Percentiles rank a stretch among this genome's conserved stretches.
Conservation (phyloP, 2,113 vertebrate genomes). For the Psephotus haematonotus region DNA sequence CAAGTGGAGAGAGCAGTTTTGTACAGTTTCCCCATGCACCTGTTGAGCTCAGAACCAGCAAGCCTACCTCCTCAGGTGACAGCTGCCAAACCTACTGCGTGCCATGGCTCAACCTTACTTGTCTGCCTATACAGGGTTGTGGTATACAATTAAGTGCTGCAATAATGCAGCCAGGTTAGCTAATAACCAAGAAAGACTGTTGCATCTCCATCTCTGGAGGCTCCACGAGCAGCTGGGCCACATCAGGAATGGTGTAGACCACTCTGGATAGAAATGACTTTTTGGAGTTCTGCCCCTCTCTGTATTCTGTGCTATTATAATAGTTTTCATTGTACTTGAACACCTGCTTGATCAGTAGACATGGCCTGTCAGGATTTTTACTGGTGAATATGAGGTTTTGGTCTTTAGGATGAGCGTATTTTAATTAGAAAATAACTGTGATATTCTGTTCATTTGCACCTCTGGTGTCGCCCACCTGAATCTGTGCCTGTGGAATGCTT, state of each 20-base stretch:
- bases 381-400: background rate
- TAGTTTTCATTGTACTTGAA: background rate
- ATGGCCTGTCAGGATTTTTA: background rate
- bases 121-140: rapidly evolving
- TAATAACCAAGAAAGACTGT: background rate
- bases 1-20: background rate
- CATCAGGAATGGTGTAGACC: background rate
- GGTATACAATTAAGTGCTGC: background rate
- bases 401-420: background rate
- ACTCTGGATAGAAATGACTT: background rate
- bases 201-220: background rate
- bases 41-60: background rate
- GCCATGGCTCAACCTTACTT: background rate
- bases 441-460: background rate
- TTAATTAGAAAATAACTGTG: background rate
- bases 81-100: background rate
- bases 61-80: background rate
- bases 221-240: background rate
- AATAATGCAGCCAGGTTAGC: background rate
- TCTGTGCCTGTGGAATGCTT: background rate
- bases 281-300: background rate
- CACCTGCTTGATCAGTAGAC: background rate
- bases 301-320: background rate
- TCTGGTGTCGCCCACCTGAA: background rate
- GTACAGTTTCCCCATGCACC: background rate